Base-by-base conservation (phyloP, 1,140 invertebrate species). In the Eciton burchellii region DNA sequence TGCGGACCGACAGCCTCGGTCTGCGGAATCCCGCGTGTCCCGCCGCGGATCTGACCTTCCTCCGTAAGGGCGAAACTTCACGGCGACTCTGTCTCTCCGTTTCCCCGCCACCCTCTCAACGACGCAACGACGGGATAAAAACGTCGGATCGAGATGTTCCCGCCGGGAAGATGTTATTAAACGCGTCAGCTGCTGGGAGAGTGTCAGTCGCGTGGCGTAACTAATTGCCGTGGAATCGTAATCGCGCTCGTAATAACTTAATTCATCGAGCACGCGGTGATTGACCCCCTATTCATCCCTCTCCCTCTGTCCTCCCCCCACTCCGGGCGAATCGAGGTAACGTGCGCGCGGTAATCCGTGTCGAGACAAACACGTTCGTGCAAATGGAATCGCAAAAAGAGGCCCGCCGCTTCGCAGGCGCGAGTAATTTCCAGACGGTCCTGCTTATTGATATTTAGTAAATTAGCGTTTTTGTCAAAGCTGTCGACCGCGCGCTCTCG, bases 171-270 rank as follows among this genome's bases (percentile, higher is more conserved):
- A n/a, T 21, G 5, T 77, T 68, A 68, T 68, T 77, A 68, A 77
- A 77, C 63, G 74, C 19, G 63, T 26, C 47, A 54, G 45, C 19
- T 16, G 3, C n/a, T n/a, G n/a, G 52, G 2, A 35, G 35, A 35
- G 52, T 16, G 68, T 41, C 21, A 29, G 56, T 47, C 19, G 19
- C 47, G 1, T 54, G 73, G 63, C 74, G 62, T 43, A 68, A 66
- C 63, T 1, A 45, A 68, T 77, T 56, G 63, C 47, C 72, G 72
- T 49, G 72, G 35, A 68, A 65, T 76, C 59, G 45, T 29, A 63
- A 52, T 54, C 60, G 29, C 57, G 16, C 29, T 49, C 45, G 29
- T 77, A 77, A 77, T 43, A 41, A 77, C 35, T 68, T 68, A 68
- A 77, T 77, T 77, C 35, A 49, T 9, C 9, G 19, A 52, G 45